A percentile compares a stretch with the other conserved stretches of the same genome.
Evolutionary conservation across 2,888 invertebrate genomes (phyloP).

Genomic region (Drosophila quinaria): DNA sequence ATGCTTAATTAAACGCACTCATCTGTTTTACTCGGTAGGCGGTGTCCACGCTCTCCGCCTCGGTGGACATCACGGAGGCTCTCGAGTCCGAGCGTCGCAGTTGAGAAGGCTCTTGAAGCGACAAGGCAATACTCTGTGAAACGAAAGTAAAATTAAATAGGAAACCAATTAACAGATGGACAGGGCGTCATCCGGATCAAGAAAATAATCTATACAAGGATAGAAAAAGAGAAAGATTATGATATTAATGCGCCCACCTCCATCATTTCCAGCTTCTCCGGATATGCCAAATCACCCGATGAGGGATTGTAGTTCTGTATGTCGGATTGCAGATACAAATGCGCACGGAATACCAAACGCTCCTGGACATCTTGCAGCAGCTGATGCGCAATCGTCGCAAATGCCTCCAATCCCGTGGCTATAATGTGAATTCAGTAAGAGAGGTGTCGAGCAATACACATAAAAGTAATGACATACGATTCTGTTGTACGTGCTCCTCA

Average conservation of each 20-base stretch:
- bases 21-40: conserved; percentile 81
- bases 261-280: conserved; percentile 99
- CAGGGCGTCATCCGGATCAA: no score
- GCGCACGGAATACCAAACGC: conserved; percentile 96
- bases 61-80: conserved; percentile 90
- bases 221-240: not conserved
- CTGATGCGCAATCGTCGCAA: conserved; percentile 92
- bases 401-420: conserved; percentile 90
- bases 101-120: conserved; percentile 88
- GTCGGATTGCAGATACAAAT: conserved; percentile 96
- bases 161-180: no score
- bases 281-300: conserved; percentile 98
- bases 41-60: conserved; percentile 89
- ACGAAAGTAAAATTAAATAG: not conserved
- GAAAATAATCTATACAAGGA: not conserved
- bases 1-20: conserved; percentile 71
- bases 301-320: conserved; percentile 95
- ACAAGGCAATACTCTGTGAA: conserved; percentile 88
- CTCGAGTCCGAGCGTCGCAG: conserved; percentile 89
- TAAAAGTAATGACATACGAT: conserved; percentile 87
- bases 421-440: not conserved
- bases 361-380: conserved; percentile 98
- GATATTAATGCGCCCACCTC: conserved; percentile 87
- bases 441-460: not conserved
- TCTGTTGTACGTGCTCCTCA: conserved; percentile 95